phyloP scores from a whole-genome alignment of 2,888 invertebrate genomes.

The Athalia circularis region DNA sequence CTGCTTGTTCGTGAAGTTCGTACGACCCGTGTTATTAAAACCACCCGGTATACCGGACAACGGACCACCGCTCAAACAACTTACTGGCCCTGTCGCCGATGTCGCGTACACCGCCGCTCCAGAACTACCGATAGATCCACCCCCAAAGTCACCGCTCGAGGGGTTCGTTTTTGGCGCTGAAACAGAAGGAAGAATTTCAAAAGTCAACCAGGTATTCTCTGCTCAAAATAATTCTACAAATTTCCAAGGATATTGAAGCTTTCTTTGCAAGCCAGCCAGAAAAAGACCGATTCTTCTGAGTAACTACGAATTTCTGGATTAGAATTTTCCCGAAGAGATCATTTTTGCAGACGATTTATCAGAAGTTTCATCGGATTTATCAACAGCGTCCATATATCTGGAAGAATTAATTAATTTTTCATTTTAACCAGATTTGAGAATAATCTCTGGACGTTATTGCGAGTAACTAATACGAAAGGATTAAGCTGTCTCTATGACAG shows the following conservation, averaged over 20 bases:
- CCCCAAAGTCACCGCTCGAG: slow-evolving; percentile 63
- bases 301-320: too few relatives aligned
- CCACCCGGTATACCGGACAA: slow-evolving; percentile 62
- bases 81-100: slow-evolving; percentile 57
- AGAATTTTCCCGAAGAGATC: not conserved
- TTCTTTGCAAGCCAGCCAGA: too few relatives aligned
- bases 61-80: slow-evolving; percentile 59
- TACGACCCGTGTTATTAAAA: slow-evolving; percentile 91
- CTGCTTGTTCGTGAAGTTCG: slow-evolving; percentile 99
- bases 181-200: slow-evolving; percentile 53
- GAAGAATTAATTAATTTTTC: too few relatives aligned
- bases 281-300: too few relatives aligned
- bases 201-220: too few relatives aligned
- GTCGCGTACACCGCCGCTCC: slow-evolving; percentile 51
- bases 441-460: not conserved
- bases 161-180: slow-evolving; percentile 66
- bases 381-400: too few relatives aligned
- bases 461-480: slow-evolving; percentile 39
- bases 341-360: not conserved
- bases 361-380: too few relatives aligned
- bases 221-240: too few relatives aligned
- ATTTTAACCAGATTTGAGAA: slow-evolving; percentile 6
- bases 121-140: slow-evolving; percentile 57
- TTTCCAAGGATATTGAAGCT: too few relatives aligned
- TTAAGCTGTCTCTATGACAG: slow-evolving; percentile 59